Evolutionary conservation across 2,888 invertebrate genomes (phyloP), one percentile per base, ranked within the genome.

Genomic region (Acrocyrtus sp.): DNA sequence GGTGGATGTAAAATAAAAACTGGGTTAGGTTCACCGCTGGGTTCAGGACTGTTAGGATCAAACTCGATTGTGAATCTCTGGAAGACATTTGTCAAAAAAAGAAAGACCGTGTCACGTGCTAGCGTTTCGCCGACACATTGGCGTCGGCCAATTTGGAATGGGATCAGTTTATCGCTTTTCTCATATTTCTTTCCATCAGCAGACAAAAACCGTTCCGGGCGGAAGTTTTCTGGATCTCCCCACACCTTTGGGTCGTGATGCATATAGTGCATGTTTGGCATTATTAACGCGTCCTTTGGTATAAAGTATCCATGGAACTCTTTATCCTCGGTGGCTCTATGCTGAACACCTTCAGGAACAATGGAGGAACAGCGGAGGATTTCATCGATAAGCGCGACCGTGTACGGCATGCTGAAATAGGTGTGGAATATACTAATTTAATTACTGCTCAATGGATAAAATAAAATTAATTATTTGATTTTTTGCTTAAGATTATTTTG

Each of bases 291-390:
- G 39, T 50, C 67, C 48, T 76, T 74, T 15, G 76, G 76, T 3
- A 76, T 58, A 1, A 12, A 39, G 58, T 69, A 76, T 2, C 66
- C 73, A 5, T 48, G 41, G 21, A 73, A 58, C 15, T 41, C 50
- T 21, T 51, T 57, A 1, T 17, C 54, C 22, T 58, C 62, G 1
- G 60, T 24, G 22, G 73, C 53, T 8, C 56, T 1, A 58, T 74
- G 76, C 12, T 53, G 41, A 12, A 73, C 17, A 22, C 76, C 73
- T 1, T 34, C 1, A 2, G 76, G 61, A 6, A 29, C 26, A 17
- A 76, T 70, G 0, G 76, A 62, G 12, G 73, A 73, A n/a, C 65
- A 61, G 1, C 76, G 62, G 12, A 76, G 62, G 5, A 68, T 68
- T 57, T 76, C 76, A n/a, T 60, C 50, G 10, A 76, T 76, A 1